Evolutionary conservation across 2,888 invertebrate genomes (phyloP).

Genomic region (Pachycephus smyrnensis): DNA sequence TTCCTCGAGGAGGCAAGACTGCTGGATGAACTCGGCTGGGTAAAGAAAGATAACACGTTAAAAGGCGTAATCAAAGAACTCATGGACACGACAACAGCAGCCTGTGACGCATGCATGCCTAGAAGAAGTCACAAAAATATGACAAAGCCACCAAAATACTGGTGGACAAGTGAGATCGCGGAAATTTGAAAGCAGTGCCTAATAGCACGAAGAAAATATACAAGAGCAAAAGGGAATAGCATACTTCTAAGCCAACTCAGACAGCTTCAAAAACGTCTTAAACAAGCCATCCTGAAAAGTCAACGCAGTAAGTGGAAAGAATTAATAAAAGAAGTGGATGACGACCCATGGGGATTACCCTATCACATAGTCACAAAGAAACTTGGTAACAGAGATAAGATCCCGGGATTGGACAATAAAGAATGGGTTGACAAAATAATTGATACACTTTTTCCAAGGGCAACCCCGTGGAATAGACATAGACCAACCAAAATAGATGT

Average conservation of each 20-base stretch:
- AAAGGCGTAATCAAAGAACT: too few relatives aligned
- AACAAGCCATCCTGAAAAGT: slow-evolving; percentile 3
- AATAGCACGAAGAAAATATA: background rate
- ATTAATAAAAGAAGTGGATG: background rate
- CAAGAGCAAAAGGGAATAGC: too few relatives aligned
- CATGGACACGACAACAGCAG: too few relatives aligned
- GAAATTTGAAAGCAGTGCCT: slow-evolving; percentile 7
- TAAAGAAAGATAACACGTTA: too few relatives aligned
- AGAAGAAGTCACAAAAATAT: too few relatives aligned
- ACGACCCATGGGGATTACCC: slow-evolving; percentile 22
- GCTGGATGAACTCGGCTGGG: too few relatives aligned
- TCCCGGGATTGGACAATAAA: background rate
- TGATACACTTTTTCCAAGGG: slow-evolving; percentile 12
- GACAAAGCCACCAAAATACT: too few relatives aligned
- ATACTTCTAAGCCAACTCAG: too few relatives aligned
- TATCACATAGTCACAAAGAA: slow-evolving; percentile 18
- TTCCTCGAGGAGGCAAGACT: too few relatives aligned
- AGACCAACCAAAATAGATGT: background rate
- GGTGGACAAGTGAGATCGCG: slow-evolving; percentile 6
- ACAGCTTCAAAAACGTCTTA: background rate
- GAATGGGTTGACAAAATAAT: slow-evolving; percentile 9
- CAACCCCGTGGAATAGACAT: background rate
- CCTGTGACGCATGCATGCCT: too few relatives aligned
- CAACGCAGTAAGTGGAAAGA: background rate
- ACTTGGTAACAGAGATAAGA: slow-evolving; percentile 1